phyloP scores from a whole-genome alignment of 2,797 vertebrate genomes.

The Pelobates cultripes region DNA sequence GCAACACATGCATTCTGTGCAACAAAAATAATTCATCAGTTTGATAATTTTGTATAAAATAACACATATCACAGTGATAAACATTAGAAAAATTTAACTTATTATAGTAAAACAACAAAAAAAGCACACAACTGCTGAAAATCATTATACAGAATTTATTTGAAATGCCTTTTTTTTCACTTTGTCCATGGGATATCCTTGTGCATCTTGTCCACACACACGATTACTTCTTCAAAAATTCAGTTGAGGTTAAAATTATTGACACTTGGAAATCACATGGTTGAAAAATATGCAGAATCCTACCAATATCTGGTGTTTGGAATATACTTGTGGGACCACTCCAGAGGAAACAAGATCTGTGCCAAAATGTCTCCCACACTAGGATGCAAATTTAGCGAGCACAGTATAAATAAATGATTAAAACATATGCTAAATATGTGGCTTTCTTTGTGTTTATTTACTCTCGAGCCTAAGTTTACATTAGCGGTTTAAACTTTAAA shows the following conservation, averaged over 20 bases:
- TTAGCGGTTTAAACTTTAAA: background rate
- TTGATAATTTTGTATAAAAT: no score
- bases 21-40: no score
- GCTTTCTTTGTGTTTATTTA: slow-evolving; percentile 25
- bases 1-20: no score
- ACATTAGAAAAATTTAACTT: no score
- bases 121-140: no score
- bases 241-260: slow-evolving; percentile 41
- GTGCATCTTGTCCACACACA: slow-evolving; percentile 34
- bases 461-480: background rate
- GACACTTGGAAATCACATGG: slow-evolving; percentile 51
- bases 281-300: slow-evolving; percentile 46
- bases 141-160: no score
- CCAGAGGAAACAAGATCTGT: slow-evolving; percentile 40
- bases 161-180: no score
- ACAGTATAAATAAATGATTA: slow-evolving; percentile 43
- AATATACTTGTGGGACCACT: slow-evolving; percentile 45
- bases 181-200: slow-evolving; percentile 23
- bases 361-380: slow-evolving; percentile 52
- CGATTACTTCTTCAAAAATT: slow-evolving; percentile 40
- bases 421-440: slow-evolving; percentile 34
- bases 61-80: no score
- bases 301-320: slow-evolving; percentile 52
- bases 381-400: slow-evolving; percentile 50
- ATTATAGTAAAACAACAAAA: no score